Evolutionary conservation across 1,140 invertebrate species (phyloP).

Genomic region (Zaprionus ornatus): DNA sequence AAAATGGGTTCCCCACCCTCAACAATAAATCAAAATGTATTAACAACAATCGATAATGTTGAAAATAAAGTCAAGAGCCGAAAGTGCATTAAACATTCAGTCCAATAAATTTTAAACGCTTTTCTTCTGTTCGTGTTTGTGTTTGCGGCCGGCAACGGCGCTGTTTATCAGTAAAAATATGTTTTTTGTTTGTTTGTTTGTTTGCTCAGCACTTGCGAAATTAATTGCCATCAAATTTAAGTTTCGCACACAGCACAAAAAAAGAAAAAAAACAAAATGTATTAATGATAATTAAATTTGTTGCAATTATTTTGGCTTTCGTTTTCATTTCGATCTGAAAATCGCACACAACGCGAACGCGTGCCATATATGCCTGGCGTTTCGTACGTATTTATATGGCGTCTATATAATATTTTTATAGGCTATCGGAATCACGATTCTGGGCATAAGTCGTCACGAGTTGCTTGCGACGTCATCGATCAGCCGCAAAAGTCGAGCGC

Average conservation of each 20-base stretch:
- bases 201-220: conserved; percentile 29
- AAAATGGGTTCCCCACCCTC: neutral
- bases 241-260: neutral
- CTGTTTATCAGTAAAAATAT: conserved; percentile 22
- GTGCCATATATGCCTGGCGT: conserved; percentile 37
- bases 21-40: neutral
- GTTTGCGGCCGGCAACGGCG: neutral
- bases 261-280: neutral
- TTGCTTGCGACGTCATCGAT: conserved; percentile 76
- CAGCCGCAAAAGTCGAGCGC: conserved; percentile 48
- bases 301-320: conserved; percentile 3
- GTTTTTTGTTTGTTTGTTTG: conserved; percentile 10
- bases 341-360: conserved; percentile 14
- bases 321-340: neutral
- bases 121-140: conserved; percentile 5
- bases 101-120: neutral
- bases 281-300: conserved; percentile 13
- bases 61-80: neutral
- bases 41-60: neutral
- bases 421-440: conserved; percentile 61
- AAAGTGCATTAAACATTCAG: conserved; percentile 1
- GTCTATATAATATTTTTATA: conserved; percentile 49
- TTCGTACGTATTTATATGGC: conserved; percentile 36
- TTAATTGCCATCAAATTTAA: conserved; percentile 20
- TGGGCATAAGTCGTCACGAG: conserved; percentile 68